Conservation (phyloP, 2,797 vertebrate genomes). For the Onychomys arenicola region DNA sequence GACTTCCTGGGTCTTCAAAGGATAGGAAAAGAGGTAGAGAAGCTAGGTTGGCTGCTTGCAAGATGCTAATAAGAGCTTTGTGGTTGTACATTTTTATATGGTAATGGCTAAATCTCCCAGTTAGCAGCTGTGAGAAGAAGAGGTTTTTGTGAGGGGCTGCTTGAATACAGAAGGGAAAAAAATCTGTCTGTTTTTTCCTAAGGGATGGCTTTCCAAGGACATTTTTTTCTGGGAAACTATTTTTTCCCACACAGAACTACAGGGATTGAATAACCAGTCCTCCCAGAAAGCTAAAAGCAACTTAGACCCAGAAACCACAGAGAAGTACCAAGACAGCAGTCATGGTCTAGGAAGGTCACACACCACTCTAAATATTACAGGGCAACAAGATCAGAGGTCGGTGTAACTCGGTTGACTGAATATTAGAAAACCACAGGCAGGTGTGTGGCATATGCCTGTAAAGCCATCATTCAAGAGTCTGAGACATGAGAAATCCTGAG, state of each 20-base stretch:
- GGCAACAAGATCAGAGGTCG: not conserved
- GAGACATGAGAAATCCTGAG: not conserved
- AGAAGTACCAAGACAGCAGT: not conserved
- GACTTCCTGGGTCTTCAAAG: not conserved
- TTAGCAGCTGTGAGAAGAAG: not conserved
- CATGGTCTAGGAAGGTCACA: not conserved
- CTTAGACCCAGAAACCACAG: not conserved
- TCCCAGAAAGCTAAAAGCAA: constrained; percentile 27
- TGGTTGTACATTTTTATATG: not conserved
- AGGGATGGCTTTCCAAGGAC: constrained; percentile 16
- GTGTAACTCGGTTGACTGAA: not conserved
- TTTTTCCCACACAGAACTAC: constrained; percentile 59
- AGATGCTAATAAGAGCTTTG: not conserved
- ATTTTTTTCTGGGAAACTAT: constrained; percentile 48
- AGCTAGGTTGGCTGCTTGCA: not conserved
- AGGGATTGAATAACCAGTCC: constrained; percentile 11
- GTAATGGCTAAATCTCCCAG: not conserved
- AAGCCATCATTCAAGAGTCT: not conserved
- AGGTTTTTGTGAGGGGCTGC: not conserved
- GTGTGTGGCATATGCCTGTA: not conserved
- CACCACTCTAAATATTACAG: not conserved
- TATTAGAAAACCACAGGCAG: not conserved
- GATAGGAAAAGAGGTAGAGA: not conserved
- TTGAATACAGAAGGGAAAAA: not conserved
- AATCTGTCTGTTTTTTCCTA: constrained; percentile 55